Percentiles rank a stretch among this genome's conserved stretches.
phyloP scores from a whole-genome alignment of 2,797 vertebrate species.

The Parotocinclus haroldoi region DNA sequence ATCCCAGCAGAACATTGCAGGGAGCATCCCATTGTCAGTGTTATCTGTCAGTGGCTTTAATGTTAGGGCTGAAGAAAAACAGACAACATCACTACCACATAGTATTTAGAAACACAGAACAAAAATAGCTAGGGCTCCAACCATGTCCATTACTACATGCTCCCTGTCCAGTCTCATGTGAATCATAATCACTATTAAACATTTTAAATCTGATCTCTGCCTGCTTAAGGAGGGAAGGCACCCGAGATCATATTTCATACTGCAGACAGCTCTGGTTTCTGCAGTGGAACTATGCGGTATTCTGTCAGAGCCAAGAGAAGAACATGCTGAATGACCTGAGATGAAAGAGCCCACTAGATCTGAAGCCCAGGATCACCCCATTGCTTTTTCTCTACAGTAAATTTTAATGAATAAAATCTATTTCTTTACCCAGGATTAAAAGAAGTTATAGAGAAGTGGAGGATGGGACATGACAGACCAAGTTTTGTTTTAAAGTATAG shows the following conservation, averaged over 20 bases:
- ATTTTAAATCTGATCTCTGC: slow-evolving; percentile 21
- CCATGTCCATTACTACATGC: background rate
- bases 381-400: slow-evolving; percentile 23
- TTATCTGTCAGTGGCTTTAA: too few relatives aligned
- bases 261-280: slow-evolving; percentile 40
- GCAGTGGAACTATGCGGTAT: slow-evolving; percentile 34
- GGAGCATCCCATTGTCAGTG: too few relatives aligned
- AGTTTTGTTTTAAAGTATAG: too few relatives aligned
- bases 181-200: slow-evolving; percentile 15
- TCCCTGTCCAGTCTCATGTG: background rate
- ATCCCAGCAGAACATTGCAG: too few relatives aligned
- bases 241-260: slow-evolving; percentile 36
- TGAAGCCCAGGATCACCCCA: slow-evolving; percentile 30
- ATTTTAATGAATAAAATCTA: slow-evolving; percentile 24
- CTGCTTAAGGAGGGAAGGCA: slow-evolving; percentile 22
- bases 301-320: slow-evolving; percentile 8
- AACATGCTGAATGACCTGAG: too few relatives aligned
- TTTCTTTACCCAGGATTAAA: slow-evolving; percentile 12
- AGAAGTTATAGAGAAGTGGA: background rate
- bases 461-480: background rate
- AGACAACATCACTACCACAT: too few relatives aligned
- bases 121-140: background rate
- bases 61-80: too few relatives aligned
- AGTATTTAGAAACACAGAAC: too few relatives aligned
- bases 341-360: too few relatives aligned